Conservation (phyloP, 2,888 invertebrate species). For the Pegoplata infirma region DNA sequence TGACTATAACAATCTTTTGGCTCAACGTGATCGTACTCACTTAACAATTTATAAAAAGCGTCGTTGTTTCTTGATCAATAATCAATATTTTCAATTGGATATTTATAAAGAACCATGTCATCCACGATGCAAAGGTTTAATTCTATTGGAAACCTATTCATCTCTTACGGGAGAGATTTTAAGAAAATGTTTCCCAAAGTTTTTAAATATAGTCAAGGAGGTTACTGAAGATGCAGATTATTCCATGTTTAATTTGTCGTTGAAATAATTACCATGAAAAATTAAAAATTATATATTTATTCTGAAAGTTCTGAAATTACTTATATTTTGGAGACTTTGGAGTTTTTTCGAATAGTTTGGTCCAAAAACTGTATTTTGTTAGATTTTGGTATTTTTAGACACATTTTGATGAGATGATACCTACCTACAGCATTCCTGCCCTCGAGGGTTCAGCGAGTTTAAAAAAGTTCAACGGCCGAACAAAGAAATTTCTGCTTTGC, state of each 20-base stretch:
- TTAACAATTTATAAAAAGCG: conserved; percentile 96
- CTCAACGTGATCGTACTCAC: conserved; percentile 94
- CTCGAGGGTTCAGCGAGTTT: too few relatives aligned
- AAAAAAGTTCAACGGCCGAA: too few relatives aligned
- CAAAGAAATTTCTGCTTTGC: too few relatives aligned
- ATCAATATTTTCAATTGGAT: conserved; percentile 98
- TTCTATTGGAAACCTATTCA: conserved; percentile 96
- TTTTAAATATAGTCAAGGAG: conserved; percentile 91
- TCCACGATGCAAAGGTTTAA: conserved; percentile 92
- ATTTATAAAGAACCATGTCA: conserved; percentile 95
- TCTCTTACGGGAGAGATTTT: conserved; percentile 85
- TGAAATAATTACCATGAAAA: too few relatives aligned
- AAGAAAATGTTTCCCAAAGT: conserved; percentile 85
- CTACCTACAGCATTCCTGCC: too few relatives aligned
- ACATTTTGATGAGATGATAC: too few relatives aligned
- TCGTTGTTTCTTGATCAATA: conserved; percentile 96
- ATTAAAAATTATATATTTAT: too few relatives aligned
- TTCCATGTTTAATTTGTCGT: conserved; percentile 97
- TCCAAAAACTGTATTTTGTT: too few relatives aligned
- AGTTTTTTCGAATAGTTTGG: too few relatives aligned
- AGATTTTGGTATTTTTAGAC: too few relatives aligned
- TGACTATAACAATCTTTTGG: conserved; percentile 93
- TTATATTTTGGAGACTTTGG: too few relatives aligned
- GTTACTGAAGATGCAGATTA: conserved; percentile 95
- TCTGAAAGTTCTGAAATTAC: too few relatives aligned